Evolutionary conservation across 2,113 vertebrate genomes (phyloP).

Genomic region (Zootoca vivipara): DNA sequence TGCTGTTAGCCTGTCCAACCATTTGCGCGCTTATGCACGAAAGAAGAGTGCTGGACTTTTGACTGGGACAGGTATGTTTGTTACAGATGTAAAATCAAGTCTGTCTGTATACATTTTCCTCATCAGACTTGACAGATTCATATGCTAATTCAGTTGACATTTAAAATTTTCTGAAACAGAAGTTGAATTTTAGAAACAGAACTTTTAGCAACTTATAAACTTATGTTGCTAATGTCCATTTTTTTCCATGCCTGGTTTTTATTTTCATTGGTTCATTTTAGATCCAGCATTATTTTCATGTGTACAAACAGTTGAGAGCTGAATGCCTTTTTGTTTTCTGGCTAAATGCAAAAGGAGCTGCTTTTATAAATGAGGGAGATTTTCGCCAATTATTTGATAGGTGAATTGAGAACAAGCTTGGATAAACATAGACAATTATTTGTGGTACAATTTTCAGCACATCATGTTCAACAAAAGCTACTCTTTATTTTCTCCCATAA

Average conservation of each 20-base stretch:
- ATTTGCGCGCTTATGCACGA: constrained; percentile 85
- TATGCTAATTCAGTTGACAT: constrained; percentile 72
- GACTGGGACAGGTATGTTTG: constrained; percentile 86
- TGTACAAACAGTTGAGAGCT: constrained; percentile 62
- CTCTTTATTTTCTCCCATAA: constrained; percentile 25
- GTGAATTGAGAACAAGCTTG: constrained; percentile 30
- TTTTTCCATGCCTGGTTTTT: constrained; percentile 67
- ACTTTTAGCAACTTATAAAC: constrained; percentile 77
- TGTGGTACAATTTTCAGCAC: constrained; percentile 17
- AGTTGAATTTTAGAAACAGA: constrained; percentile 63
- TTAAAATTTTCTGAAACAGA: constrained; percentile 65
- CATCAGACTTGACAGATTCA: constrained; percentile 77
- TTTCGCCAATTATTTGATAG: not conserved
- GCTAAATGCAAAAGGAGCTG: constrained; percentile 45
- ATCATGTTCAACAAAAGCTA: not conserved
- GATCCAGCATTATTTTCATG: constrained; percentile 63
- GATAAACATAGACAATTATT: constrained; percentile 4
- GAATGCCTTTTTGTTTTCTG: constrained; percentile 55
- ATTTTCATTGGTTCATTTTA: constrained; percentile 67
- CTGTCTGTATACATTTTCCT: constrained; percentile 74
- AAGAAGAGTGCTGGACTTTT: constrained; percentile 88
- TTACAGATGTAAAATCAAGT: constrained; percentile 78
- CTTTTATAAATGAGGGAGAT: constrained; percentile 34
- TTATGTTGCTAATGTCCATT: constrained; percentile 75
- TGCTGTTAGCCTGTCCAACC: constrained; percentile 92